Evolutionary conservation across 2,888 invertebrate species (phyloP).

Genomic region (Resseliella maxima): DNA sequence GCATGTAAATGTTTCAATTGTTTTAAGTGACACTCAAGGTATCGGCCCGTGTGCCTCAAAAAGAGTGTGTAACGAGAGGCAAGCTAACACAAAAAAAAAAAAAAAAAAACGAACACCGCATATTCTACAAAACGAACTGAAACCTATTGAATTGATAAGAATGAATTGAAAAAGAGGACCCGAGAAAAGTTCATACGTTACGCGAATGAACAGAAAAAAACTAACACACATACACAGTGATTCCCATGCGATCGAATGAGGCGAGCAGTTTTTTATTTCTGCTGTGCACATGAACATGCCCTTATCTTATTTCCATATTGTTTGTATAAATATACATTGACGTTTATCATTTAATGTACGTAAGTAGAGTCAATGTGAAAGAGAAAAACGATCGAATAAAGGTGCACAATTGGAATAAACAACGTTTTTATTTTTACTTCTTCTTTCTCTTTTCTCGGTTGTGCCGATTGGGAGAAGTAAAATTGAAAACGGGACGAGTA

Average conservation of each 20-base stretch:
- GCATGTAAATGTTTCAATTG: constrained; percentile 53
- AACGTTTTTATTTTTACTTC: neutral
- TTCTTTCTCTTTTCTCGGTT: neutral
- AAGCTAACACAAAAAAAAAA: neutral
- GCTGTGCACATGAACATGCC: constrained; percentile 36
- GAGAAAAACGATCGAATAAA: neutral
- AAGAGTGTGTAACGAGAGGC: neutral
- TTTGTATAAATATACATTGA: constrained; percentile 46
- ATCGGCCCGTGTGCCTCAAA: neutral
- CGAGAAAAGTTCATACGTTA: constrained; percentile 53
- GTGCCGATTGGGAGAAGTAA: neutral
- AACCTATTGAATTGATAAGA: constrained; percentile 55
- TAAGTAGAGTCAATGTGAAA: neutral
- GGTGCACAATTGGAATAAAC: neutral
- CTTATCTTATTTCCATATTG: constrained; percentile 55
- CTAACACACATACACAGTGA: neutral
- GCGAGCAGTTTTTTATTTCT: neutral
- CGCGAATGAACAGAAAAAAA: neutral
- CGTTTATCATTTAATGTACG: constrained; percentile 25
- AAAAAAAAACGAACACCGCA: neutral
- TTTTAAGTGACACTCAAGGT: constrained; percentile 51
- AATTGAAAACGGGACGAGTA: too few species aligned
- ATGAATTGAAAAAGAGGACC: constrained; percentile 42
- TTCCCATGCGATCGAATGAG: constrained; percentile 53
- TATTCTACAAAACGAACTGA: constrained; percentile 31